Evolutionary conservation across 53 echinoderm and acorn worm species (phyloP), one percentile per base, ranked within the genome.

Genomic region (Stichopus horrens): DNA sequence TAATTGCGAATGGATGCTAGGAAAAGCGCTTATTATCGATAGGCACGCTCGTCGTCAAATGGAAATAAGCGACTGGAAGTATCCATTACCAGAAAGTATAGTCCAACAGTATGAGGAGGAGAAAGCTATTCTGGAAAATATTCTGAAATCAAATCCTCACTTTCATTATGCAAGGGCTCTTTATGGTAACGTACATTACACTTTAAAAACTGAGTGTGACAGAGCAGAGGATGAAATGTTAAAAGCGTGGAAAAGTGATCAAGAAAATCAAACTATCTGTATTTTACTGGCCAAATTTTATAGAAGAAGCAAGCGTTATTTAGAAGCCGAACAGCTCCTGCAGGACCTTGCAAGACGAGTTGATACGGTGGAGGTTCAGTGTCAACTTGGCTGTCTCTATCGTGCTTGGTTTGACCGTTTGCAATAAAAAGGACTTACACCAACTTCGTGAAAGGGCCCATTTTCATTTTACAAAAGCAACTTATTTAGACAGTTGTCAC

Each of bases 1-100:
- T 16, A 77, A 77, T 10, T 77, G 77, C 7, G 51, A 77, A 77
- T 77, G 53, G 77, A n/a, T 77, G 14, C 52, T 77, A 11, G 77
- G 77, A 54, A 51, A 51, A 13, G 37, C 77, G 52, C 77, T 51
- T 4, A 52, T 77, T 7, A 77, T 77, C 0, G 77, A 53, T 51
- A 52, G 77, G 54, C 18, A 77, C 7, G 77, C 77, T n/a, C 77
- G 77, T 9, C 77, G 18, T 13, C 18, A 53, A 9, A 18, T 52
- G 7, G 23, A 7, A 7, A 53, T 53, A 23, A 52, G 6, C 0
- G 18, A 14, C 7, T 52, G 55, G 55, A 77, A 77, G 54, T 7
- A 77, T 59, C 59, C 59, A 2, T 59, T 59, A 59, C 59, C 59
- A 8, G 9, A 77, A 23, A 0, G 7, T 10, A 18, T 77, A 0